Evolutionary conservation across 2,888 invertebrate species (phyloP).

Genomic region (Leptinotarsa peninsularis): DNA sequence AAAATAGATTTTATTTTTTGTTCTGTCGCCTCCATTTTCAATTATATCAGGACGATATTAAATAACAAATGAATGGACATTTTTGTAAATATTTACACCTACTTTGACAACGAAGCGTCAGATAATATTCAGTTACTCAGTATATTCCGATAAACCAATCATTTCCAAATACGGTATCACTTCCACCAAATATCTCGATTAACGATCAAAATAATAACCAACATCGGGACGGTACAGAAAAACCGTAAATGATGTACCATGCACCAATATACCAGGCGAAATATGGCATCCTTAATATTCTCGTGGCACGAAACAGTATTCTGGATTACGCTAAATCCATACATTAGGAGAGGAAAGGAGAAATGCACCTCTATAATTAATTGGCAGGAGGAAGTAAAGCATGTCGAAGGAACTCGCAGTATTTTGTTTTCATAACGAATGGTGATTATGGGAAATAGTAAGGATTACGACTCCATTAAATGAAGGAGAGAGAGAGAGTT

Average conservation of each 20-base stretch:
- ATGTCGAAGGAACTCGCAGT: constrained; percentile 10
- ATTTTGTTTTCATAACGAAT: constrained; percentile 1
- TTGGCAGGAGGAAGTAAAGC: constrained; percentile 10
- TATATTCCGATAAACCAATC: neutral
- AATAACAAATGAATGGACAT: too few relatives aligned
- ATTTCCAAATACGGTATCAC: neutral
- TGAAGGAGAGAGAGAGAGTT: too few relatives aligned
- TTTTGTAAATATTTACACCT: too few relatives aligned
- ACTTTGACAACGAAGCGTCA: too few relatives aligned
- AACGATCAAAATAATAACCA: constrained; percentile 4
- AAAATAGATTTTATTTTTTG: too few relatives aligned
- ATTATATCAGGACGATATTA: too few relatives aligned
- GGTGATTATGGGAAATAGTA: neutral
- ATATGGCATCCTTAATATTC: constrained; percentile 32
- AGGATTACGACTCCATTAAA: too few relatives aligned
- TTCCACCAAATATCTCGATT: neutral
- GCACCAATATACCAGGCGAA: constrained; percentile 31
- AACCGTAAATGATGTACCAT: constrained; percentile 41
- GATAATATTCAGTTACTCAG: too few relatives aligned
- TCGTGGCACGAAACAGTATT: constrained; percentile 30
- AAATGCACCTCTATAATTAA: constrained; percentile 24
- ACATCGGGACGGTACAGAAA: constrained; percentile 23
- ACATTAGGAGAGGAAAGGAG: constrained; percentile 24
- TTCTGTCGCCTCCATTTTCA: too few relatives aligned
- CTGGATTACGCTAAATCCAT: constrained; percentile 31